phyloP scores from a whole-genome alignment of 2,888 invertebrate genomes.

The Thereva nobilitata region DNA sequence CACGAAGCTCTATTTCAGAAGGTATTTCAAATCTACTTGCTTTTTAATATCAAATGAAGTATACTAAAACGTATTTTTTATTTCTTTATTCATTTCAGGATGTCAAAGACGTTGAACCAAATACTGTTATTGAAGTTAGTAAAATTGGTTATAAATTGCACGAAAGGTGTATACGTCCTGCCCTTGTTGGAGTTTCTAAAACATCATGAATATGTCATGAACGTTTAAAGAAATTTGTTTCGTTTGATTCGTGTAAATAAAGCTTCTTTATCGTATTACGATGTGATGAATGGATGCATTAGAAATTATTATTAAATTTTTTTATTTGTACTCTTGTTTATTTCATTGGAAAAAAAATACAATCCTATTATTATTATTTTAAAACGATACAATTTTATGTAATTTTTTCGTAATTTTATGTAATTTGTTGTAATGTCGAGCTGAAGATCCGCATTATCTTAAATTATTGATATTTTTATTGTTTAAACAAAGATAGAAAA shows the following conservation, averaged over 20 bases:
- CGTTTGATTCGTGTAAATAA: not conserved
- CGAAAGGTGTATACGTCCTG: slow-evolving; percentile 92
- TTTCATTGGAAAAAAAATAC: too few species aligned
- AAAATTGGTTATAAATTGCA: slow-evolving; percentile 96
- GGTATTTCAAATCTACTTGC: slow-evolving; percentile 57
- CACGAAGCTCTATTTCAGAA: slow-evolving; percentile 97
- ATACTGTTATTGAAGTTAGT: slow-evolving; percentile 88
- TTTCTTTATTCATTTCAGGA: slow-evolving; percentile 60
- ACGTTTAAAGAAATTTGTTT: not conserved
- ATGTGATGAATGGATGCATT: too few species aligned
- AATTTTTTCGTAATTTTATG: too few species aligned
- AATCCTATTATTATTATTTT: too few species aligned
- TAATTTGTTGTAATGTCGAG: too few species aligned
- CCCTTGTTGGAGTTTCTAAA: slow-evolving; percentile 94
- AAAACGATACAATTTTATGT: too few species aligned
- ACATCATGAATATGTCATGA: slow-evolving; percentile 33
- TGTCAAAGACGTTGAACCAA: slow-evolving; percentile 77
- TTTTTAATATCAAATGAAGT: not conserved
- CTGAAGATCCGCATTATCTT: too few species aligned
- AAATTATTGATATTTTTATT: too few species aligned
- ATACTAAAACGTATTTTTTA: slow-evolving; percentile 16
- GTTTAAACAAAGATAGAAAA: too few species aligned
- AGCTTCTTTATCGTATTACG: too few species aligned
- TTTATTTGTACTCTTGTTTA: too few species aligned
- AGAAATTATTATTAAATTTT: too few species aligned